Conservation (phyloP, 2,797 vertebrate genomes). For the Sebastes hubbsi region DNA sequence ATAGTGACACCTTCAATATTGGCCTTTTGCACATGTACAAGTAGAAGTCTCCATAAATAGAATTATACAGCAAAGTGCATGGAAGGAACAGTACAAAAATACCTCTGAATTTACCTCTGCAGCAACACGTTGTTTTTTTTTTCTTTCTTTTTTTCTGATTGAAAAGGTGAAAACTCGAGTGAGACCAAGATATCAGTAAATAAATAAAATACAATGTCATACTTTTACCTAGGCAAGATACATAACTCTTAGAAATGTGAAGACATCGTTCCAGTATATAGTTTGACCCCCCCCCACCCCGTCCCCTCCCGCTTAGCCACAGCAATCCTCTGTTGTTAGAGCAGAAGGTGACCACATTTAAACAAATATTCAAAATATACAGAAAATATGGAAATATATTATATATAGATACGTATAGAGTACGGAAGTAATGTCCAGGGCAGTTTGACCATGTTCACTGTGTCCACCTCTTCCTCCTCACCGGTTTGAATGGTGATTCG, state of each 20-base stretch:
- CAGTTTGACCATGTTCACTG: constrained; percentile 76
- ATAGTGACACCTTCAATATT: constrained; percentile 43
- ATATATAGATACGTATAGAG: constrained; percentile 84
- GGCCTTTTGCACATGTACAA: constrained; percentile 70
- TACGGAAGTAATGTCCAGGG: constrained; percentile 81
- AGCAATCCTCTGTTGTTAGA: constrained; percentile 62
- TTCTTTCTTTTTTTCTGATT: constrained; percentile 45
- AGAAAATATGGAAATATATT: constrained; percentile 86
- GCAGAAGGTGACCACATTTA: constrained; percentile 83
- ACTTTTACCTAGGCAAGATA: constrained; percentile 75
- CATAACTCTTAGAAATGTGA: constrained; percentile 76
- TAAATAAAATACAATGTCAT: constrained; percentile 77
- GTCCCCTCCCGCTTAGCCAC: constrained; percentile 36
- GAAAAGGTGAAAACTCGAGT: constrained; percentile 74
- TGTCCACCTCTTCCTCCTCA: constrained; percentile 42
- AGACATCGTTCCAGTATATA: constrained; percentile 76
- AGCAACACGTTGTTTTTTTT: constrained; percentile 55
- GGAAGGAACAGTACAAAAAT: constrained; percentile 80
- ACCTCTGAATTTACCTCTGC: constrained; percentile 75
- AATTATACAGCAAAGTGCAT: constrained; percentile 79
- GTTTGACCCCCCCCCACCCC: constrained; percentile 34
- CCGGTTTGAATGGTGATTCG: constrained; percentile 61
- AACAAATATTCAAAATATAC: constrained; percentile 91
- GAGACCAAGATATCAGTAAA: constrained; percentile 73
- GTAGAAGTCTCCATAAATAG: constrained; percentile 73